Evolutionary conservation across 2,113 vertebrate genomes (phyloP).

Genomic region (Paradoxurus hermaphroditus): DNA sequence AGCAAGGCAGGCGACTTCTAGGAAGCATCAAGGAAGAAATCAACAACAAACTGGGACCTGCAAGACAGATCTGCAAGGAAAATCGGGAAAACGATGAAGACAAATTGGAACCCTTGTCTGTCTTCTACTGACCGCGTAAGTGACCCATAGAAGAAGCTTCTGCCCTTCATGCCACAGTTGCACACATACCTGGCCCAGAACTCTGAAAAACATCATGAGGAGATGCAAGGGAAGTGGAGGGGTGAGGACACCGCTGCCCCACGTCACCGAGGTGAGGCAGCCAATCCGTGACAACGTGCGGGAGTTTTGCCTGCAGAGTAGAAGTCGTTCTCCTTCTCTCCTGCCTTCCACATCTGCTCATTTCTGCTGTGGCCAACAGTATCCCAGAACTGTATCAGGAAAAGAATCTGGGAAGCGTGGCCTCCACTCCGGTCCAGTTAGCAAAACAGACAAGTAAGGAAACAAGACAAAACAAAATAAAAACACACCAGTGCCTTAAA

Average conservation of each 20-base stretch:
- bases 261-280: background rate
- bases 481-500: background rate
- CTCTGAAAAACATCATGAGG: background rate
- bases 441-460: background rate
- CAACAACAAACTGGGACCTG: background rate
- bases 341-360: background rate
- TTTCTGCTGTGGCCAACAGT: background rate
- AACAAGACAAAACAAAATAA: background rate
- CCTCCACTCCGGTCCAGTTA: background rate
- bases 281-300: accelerated
- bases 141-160: background rate
- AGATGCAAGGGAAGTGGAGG: accelerated
- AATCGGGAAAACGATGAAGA: background rate
- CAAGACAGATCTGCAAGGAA: background rate
- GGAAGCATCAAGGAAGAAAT: background rate
- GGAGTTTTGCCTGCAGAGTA: background rate
- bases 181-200: background rate
- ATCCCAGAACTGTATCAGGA: background rate
- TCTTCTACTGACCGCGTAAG: too few relatives aligned
- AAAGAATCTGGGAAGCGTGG: background rate
- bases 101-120: background rate
- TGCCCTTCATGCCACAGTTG: background rate
- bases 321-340: accelerated
- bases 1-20: background rate
- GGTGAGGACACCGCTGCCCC: background rate